These are phyloP conservation scores for Grantiella picta DNA, from an alignment of 2,113 vertebrate genomes.

Conservation along the genomic window DNA sequence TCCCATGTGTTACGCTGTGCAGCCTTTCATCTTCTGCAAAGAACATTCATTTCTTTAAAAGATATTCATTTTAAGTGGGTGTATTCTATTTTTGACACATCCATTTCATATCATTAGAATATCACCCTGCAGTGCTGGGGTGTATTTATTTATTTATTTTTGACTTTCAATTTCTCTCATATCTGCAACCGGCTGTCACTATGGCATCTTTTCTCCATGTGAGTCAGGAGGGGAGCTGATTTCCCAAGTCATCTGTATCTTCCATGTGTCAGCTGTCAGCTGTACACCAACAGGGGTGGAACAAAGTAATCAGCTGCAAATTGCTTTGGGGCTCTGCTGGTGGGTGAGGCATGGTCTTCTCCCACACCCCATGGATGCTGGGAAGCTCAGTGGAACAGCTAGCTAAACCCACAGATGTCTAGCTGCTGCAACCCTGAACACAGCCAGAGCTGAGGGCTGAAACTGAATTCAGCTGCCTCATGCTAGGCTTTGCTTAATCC, in stretches of 20 bases:
- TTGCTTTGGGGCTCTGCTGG: background rate
- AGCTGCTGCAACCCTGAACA: background rate
- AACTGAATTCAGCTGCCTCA: rapidly evolving
- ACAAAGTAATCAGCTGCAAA: background rate
- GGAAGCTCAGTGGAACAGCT: background rate
- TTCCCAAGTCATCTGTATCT: background rate
- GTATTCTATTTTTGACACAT: constrained; percentile 56
- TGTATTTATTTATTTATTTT: background rate
- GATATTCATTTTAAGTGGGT: constrained; percentile 30
- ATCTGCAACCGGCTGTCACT: background rate
- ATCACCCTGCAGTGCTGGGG: background rate
- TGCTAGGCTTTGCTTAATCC: background rate
- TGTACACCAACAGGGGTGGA: background rate
- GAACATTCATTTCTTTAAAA: constrained; percentile 23
- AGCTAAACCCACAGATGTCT: background rate
- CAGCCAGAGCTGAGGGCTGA: too few species aligned
- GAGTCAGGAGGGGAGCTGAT: background rate
- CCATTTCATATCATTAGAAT: constrained; percentile 42
- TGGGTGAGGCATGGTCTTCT: background rate
- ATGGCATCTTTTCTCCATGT: background rate
- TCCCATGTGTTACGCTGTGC: background rate
- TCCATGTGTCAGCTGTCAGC: constrained; percentile 6
- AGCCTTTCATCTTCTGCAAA: constrained; percentile 32
- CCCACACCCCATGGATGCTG: background rate
- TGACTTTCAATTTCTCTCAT: background rate